Evolutionary conservation across 2,113 vertebrate species (phyloP).

Genomic region (Microcebus griseorufus): DNA sequence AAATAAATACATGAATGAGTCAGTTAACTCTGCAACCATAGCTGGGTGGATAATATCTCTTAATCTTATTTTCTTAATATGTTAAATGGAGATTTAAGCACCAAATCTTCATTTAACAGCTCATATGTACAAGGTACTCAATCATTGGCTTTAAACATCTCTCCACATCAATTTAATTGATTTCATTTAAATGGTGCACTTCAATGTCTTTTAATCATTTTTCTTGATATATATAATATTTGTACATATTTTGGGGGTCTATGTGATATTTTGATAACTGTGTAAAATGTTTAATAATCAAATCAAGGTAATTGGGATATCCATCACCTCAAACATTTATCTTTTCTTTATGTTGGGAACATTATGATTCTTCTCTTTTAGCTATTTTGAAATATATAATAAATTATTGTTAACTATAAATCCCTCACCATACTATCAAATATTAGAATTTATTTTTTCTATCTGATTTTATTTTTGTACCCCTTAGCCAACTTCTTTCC

Average conservation of each 20-base stretch:
- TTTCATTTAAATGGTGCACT: background rate
- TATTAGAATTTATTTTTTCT: too few relatives aligned
- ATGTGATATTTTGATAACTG: background rate
- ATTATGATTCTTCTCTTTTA: too few relatives aligned
- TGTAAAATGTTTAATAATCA: background rate
- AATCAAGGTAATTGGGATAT: background rate
- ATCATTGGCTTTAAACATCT: background rate
- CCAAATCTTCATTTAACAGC: conserved; percentile 3
- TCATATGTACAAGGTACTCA: background rate
- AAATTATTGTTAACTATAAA: too few relatives aligned
- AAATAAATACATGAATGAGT: background rate
- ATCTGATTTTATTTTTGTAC: background rate
- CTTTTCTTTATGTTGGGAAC: too few relatives aligned
- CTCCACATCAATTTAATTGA: background rate
- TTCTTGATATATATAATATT: background rate
- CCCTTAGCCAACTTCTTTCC: background rate
- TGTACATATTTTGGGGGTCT: background rate
- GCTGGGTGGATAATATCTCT: background rate
- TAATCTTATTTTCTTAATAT: background rate
- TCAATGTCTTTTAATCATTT: background rate
- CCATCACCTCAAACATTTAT: background rate
- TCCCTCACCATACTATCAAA: too few relatives aligned
- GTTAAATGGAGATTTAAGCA: background rate
- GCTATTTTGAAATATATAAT: too few relatives aligned
- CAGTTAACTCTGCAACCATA: background rate